Conservation (phyloP, 2,888 invertebrate species). For the Cataglyphis rosenhaueri region DNA sequence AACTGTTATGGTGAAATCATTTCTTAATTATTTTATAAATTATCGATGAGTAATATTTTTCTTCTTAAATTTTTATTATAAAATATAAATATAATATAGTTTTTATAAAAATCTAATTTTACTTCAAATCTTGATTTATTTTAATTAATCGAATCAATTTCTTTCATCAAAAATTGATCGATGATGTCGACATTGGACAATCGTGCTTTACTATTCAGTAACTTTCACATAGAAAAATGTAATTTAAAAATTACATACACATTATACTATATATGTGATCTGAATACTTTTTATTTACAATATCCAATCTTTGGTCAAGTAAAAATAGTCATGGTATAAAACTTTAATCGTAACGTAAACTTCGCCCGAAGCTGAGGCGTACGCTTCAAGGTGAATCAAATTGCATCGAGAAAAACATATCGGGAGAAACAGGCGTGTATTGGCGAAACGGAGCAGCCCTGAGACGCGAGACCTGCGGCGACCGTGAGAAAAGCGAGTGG, state of each 20-base stretch:
- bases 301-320: background rate
- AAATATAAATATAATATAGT: background rate
- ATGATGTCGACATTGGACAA: background rate
- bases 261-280: background rate
- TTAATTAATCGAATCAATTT: background rate
- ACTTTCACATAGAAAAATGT: background rate
- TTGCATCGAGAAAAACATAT: constrained; percentile 15
- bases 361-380: constrained; percentile 4
- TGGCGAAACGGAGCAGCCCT: constrained; percentile 28
- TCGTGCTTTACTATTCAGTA: background rate
- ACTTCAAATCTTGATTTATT: background rate
- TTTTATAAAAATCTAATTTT: background rate
- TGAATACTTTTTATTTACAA: background rate
- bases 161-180: background rate
- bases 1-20: background rate
- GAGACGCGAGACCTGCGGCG: constrained; percentile 31
- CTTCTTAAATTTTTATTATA: background rate
- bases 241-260: background rate
- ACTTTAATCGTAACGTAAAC: constrained; percentile 11
- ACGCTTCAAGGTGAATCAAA: constrained; percentile 31
- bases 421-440: constrained; percentile 3
- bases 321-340: background rate
- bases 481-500: constrained; percentile 41
- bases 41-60: background rate
- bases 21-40: background rate